Percentiles rank a stretch among this genome's conserved stretches.
Conservation (phyloP, 53 echinoderm and acorn worm genomes). For the Patiria pectinifera region DNA sequence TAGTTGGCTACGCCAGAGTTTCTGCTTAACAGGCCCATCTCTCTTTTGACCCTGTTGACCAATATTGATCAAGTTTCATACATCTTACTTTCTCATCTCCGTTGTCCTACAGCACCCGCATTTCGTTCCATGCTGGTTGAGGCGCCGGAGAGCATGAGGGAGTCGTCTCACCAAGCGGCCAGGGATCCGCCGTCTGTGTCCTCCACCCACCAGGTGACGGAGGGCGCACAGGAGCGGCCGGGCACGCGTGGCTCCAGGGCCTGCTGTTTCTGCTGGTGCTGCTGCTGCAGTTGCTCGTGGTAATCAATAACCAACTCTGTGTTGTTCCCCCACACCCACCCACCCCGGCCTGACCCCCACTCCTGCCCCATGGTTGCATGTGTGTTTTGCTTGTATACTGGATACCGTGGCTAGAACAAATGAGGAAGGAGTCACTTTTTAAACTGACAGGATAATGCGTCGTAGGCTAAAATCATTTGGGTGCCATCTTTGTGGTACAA, state of each 20-base stretch:
- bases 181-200: slow-evolving; percentile 58
- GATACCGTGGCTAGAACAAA: no score
- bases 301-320: slow-evolving; percentile 31
- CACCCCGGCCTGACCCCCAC: no score
- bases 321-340: no score
- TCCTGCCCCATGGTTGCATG: no score
- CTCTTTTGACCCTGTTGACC: background rate
- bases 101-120: slow-evolving; percentile 44
- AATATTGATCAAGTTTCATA: background rate
- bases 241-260: slow-evolving; percentile 79
- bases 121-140: slow-evolving; percentile 57
- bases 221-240: slow-evolving; percentile 54
- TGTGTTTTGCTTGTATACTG: no score
- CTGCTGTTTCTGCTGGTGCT: slow-evolving; percentile 99
- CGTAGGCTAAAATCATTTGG: no score
- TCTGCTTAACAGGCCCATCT: no score
- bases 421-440: no score
- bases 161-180: slow-evolving; percentile 45
- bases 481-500: no score
- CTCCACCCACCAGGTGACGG: slow-evolving; percentile 52
- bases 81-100: background rate
- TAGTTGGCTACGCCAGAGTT: no score
- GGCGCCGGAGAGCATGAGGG: slow-evolving; percentile 49
- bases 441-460: no score
- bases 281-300: slow-evolving; percentile 99